phyloP scores from a whole-genome alignment of 2,797 vertebrate species.

The Anisognathus igniventris region DNA sequence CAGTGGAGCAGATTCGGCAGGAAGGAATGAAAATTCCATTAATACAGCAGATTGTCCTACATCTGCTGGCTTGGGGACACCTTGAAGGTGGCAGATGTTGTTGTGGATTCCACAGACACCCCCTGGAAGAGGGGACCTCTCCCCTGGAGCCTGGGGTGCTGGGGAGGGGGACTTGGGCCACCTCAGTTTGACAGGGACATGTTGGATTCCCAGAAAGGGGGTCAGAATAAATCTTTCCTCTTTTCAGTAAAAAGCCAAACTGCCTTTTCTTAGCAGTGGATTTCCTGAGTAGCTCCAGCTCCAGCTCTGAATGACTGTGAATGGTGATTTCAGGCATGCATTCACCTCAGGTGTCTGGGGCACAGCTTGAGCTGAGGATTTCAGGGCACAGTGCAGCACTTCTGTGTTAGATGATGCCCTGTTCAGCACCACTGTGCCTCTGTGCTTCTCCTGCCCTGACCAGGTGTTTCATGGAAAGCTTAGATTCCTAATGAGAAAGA shows the following conservation, averaged over 20 bases:
- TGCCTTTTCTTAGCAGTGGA: not conserved
- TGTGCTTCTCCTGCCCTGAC: not conserved
- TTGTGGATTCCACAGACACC: not conserved
- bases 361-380: not conserved
- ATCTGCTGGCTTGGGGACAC: constrained; percentile 13
- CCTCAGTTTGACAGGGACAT: not conserved
- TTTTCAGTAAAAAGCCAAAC: not conserved
- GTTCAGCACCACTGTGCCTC: not conserved
- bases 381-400: not conserved
- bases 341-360: not conserved
- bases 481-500: not conserved
- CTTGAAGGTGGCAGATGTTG: constrained; percentile 8
- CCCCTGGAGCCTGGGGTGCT: not conserved
- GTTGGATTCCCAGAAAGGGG: not conserved
- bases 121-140: not conserved
- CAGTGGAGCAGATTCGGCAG: constrained; percentile 22
- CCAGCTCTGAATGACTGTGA: not conserved
- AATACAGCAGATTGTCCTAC: constrained; percentile 4
- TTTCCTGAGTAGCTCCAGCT: not conserved
- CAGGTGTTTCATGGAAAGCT: not conserved
- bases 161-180: not conserved
- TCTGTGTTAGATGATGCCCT: not conserved
- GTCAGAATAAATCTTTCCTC: not conserved
- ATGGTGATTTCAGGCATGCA: not conserved
- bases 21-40: constrained; percentile 22